A percentile compares a stretch with the other conserved stretches of the same genome.
Evolutionary conservation across 2,888 invertebrate genomes (phyloP).

Genomic region (Biston betularia): DNA sequence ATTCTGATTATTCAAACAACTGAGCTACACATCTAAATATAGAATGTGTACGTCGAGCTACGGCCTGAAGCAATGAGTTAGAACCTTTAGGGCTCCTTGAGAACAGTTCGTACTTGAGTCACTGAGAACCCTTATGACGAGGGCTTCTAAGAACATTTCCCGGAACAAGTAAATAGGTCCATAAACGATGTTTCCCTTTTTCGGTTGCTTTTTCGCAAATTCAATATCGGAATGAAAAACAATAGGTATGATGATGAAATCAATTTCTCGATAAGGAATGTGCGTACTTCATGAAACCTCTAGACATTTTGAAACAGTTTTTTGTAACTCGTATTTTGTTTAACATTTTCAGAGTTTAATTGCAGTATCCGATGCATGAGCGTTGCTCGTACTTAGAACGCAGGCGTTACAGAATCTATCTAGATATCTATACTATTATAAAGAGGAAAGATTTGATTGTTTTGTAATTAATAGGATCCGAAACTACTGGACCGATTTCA

Average conservation of each 20-base stretch:
- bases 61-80: constrained; percentile 11
- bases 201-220: constrained; percentile 12
- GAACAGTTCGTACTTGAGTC: constrained; percentile 18
- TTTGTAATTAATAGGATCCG: too few relatives aligned
- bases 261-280: too few relatives aligned
- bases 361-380: not conserved
- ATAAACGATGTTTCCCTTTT: constrained; percentile 21
- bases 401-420: constrained; percentile 18
- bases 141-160: constrained; percentile 17
- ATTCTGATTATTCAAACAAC: too few relatives aligned
- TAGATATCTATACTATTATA: too few relatives aligned
- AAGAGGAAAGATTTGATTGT: too few relatives aligned
- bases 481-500: too few relatives aligned
- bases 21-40: constrained; percentile 3
- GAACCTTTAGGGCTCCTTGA: constrained; percentile 14
- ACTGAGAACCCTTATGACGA: constrained; percentile 15
- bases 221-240: constrained; percentile 8
- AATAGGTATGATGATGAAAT: not conserved
- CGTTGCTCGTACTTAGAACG: constrained; percentile 5
- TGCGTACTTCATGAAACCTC: too few relatives aligned
- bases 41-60: constrained; percentile 4
- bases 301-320: too few relatives aligned
- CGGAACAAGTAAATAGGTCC: constrained; percentile 16
- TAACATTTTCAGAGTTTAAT: not conserved
- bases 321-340: too few relatives aligned